Conservation (phyloP, 2,888 invertebrate genomes). For the Phengaris arion region DNA sequence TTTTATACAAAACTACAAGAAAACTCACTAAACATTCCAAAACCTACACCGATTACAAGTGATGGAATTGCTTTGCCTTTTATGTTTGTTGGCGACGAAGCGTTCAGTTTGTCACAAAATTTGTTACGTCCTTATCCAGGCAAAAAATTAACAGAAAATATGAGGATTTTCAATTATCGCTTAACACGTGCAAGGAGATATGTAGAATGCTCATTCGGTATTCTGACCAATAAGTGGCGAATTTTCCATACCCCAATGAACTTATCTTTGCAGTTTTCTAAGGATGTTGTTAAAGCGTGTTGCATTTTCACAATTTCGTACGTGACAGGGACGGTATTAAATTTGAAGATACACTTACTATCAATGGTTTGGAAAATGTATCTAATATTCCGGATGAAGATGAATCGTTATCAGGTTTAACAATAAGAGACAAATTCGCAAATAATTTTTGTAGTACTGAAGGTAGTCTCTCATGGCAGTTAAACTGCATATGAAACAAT, state of each 20-base stretch:
- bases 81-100: background rate
- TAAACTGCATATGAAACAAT: too few relatives aligned
- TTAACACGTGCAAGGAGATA: too few relatives aligned
- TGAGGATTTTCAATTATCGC: background rate
- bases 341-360: slow-evolving; percentile 7
- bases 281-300: slow-evolving; percentile 3
- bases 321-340: background rate
- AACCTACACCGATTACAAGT: too few relatives aligned
- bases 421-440: background rate
- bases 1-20: too few relatives aligned
- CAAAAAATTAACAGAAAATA: background rate
- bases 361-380: background rate
- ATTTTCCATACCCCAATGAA: too few relatives aligned
- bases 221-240: too few relatives aligned
- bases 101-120: background rate
- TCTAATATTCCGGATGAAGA: background rate
- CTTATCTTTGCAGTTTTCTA: too few relatives aligned
- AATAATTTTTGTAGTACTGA: background rate
- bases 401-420: background rate
- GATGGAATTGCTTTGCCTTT: background rate
- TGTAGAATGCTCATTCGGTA: too few relatives aligned
- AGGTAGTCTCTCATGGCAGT: too few relatives aligned
- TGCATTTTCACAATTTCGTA: background rate
- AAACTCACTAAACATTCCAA: too few relatives aligned
- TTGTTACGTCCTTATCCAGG: background rate